Conservation (phyloP, 2,113 vertebrate species). For the Pantherophis guttatus region DNA sequence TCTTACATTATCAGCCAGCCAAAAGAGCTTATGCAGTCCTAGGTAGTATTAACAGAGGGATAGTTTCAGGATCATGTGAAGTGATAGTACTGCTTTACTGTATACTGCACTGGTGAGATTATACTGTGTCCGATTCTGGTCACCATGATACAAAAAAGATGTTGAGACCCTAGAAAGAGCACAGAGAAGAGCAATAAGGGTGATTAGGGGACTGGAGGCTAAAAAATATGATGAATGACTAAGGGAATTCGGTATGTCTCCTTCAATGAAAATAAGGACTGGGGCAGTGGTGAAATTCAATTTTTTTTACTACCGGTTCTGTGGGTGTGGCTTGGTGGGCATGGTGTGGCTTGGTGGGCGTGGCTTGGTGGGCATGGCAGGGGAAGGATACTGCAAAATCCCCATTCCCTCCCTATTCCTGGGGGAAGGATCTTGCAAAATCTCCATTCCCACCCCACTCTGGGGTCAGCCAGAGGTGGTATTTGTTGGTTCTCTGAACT, state of each 20-base stretch:
- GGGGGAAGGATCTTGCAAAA: too few relatives aligned
- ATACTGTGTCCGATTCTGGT: neutral
- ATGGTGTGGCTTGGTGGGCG: too few relatives aligned
- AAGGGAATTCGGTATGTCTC: neutral
- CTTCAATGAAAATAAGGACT: neutral
- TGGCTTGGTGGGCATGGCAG: too few relatives aligned
- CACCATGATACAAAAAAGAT: neutral
- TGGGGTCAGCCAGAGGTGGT: too few relatives aligned
- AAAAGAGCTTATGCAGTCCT: neutral
- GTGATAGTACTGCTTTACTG: neutral
- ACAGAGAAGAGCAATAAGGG: neutral
- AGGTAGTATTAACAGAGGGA: neutral
- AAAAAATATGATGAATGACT: neutral
- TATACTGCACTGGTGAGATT: neutral
- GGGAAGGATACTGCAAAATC: too few relatives aligned
- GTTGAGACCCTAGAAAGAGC: neutral
- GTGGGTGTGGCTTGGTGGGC: too few relatives aligned
- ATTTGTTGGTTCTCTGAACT: too few relatives aligned
- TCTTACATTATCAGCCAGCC: neutral
- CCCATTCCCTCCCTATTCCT: too few relatives aligned
- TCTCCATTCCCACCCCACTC: too few relatives aligned
- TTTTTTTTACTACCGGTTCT: too few relatives aligned
- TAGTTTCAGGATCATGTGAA: neutral
- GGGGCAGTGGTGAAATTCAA: too few relatives aligned
- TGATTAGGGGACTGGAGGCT: neutral